Evolutionary conservation across 2,797 vertebrate species (phyloP).

Genomic region (Mionectes olivaceus): DNA sequence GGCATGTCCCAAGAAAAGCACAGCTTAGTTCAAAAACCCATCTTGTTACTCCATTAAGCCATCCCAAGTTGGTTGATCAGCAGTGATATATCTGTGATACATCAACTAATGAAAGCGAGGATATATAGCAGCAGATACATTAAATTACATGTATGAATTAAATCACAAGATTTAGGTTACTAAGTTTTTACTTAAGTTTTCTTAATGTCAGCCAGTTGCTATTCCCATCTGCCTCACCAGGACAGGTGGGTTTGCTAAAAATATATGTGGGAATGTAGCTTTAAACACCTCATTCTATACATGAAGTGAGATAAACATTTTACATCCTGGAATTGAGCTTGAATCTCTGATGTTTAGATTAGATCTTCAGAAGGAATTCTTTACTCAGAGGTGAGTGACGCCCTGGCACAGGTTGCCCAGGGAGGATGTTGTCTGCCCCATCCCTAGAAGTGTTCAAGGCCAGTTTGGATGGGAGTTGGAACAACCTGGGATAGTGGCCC

Average conservation of each 20-base stretch:
- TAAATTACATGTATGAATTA: background rate
- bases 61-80: background rate
- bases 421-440: background rate
- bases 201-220: background rate
- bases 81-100: background rate
- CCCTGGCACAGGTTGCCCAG: background rate
- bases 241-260: background rate
- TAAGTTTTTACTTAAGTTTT: slow-evolving; percentile 17
- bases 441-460: background rate
- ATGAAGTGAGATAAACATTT: background rate
- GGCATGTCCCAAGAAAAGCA: background rate
- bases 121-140: background rate
- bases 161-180: background rate
- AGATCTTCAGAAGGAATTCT: background rate
- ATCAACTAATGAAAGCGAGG: background rate
- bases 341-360: background rate
- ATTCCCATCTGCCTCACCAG: background rate
- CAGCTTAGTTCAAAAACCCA: background rate
- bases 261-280: background rate
- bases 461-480: rapidly evolving
- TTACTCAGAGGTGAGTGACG: rapidly evolving
- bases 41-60: background rate
- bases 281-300: background rate
- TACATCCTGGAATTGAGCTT: background rate
- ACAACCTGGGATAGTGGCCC: background rate